Evolutionary conservation across 1,140 invertebrate species (phyloP).

Genomic region (Drosophila nigromelanica): DNA sequence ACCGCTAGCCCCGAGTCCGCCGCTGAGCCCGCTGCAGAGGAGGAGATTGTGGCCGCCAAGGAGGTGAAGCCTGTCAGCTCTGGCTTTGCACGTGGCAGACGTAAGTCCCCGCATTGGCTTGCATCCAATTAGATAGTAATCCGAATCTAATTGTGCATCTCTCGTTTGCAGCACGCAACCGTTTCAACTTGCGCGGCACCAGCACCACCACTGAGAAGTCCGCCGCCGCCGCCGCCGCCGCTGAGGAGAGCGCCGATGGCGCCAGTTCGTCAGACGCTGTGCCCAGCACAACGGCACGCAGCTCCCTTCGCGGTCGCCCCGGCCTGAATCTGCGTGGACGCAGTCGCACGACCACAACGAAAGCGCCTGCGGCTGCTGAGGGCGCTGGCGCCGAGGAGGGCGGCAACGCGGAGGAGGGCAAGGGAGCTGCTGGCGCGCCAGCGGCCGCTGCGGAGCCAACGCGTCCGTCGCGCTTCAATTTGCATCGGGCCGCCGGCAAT

Average conservation of each 20-base stretch:
- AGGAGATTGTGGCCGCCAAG: constrained; percentile 79
- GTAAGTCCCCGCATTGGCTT: constrained; percentile 48
- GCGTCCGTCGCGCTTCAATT: constrained; percentile 75
- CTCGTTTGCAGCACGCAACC: constrained; percentile 70
- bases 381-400: constrained; percentile 81
- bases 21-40: constrained; percentile 66
- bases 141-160: not conserved
- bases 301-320: constrained; percentile 85
- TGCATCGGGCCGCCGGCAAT: constrained; percentile 72
- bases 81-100: constrained; percentile 71
- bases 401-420: constrained; percentile 79
- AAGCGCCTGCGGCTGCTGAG: constrained; percentile 77
- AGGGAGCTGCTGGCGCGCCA: constrained; percentile 79
- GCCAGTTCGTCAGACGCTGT: constrained; percentile 51
- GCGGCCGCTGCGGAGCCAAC: constrained; percentile 44
- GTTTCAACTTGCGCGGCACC: constrained; percentile 74
- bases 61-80: constrained; percentile 84
- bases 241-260: constrained; percentile 64
- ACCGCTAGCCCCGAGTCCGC: constrained; percentile 69
- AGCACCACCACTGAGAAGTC: constrained; percentile 69
- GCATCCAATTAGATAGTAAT: not conserved
- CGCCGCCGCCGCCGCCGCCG: constrained; percentile 20
- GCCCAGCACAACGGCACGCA: constrained; percentile 82
- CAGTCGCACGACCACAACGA: constrained; percentile 85
- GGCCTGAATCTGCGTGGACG: constrained; percentile 85